Evolutionary conservation across 1,140 invertebrate genomes (phyloP), one percentile per base, ranked within the genome.

Genomic region (Dinoponera quadriceps): DNA sequence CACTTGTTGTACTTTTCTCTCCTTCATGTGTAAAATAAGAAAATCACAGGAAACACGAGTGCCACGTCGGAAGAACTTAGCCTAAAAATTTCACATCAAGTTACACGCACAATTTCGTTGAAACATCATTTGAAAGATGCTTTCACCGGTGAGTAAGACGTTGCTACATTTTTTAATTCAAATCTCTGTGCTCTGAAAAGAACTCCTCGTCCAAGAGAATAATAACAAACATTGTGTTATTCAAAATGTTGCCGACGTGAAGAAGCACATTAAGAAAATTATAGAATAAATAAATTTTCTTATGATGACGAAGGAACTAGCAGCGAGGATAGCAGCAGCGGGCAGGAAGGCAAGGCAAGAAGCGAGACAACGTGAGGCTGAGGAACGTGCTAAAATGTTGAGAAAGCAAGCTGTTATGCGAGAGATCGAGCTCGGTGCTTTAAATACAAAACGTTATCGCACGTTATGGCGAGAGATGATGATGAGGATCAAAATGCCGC

Each of bases 401-500:
- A 90, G 84, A 59, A 81, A 74, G 29, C 68, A 92, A 63, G 62
- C 73, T 13, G 49, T 93, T 0, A 74, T 57, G 55, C 89, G 87
- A 7, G 93, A 93, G 84, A 84, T 91, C 3, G 66, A 88, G 20
- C 77, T 91, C 0, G 86, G 88, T 57, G 49, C 27, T 69, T 1
- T 65, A 1, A 93, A 91, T 33, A 75, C 75, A 5, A 85, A 88
- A 62, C 85, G 73, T 16, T 84, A 86, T 29, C 63, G 69, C 20
- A 68, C 71, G 13, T 57, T 54, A 7, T 93, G 90, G 91, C 85
- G 84, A 11, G 88, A 93, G 44, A 91, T 91, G 65, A 84, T 93
- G 82, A 88, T 85, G 33, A 75, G 72, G 3, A 48, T 91, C 5
- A 90, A 91, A 77, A 87, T 92, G 74, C 90, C 89, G 4, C 27